Conservation (phyloP, 2,888 invertebrate species). For the Elmis aenea region DNA sequence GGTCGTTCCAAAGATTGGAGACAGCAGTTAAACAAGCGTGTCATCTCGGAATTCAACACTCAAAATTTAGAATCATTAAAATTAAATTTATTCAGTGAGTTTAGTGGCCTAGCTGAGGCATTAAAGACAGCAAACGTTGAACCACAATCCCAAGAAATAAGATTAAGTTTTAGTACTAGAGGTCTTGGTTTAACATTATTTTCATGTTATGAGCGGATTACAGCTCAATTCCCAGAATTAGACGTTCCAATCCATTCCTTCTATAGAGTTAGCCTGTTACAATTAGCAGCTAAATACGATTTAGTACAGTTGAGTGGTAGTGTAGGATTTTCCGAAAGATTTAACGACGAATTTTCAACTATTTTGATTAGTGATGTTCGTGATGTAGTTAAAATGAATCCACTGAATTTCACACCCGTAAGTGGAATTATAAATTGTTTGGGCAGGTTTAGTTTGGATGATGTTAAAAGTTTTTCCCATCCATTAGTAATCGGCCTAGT, state of each 20-base stretch:
- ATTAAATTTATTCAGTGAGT: not conserved
- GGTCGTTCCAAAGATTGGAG: not conserved
- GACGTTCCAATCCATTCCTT: slow-evolving; percentile 2
- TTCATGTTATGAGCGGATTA: not conserved
- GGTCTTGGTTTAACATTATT: slow-evolving; percentile 2
- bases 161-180: not conserved
- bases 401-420: not conserved
- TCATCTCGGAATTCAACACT: not conserved
- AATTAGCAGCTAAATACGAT: slow-evolving; percentile 5
- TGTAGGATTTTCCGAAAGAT: not conserved
- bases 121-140: not conserved
- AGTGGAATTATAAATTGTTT: slow-evolving; percentile 1
- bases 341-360: not conserved
- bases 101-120: not conserved
- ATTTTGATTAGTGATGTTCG: not conserved
- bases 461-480: no score
- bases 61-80: not conserved
- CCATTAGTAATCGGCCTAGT: no score
- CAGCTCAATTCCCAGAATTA: not conserved
- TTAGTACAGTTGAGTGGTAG: not conserved
- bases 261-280: slow-evolving; percentile 1
- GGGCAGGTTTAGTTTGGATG: slow-evolving; percentile 2
- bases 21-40: not conserved
- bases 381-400: not conserved
- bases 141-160: not conserved